Base-by-base conservation (phyloP, 2,113 vertebrate genomes). In the Arenaria interpres region DNA sequence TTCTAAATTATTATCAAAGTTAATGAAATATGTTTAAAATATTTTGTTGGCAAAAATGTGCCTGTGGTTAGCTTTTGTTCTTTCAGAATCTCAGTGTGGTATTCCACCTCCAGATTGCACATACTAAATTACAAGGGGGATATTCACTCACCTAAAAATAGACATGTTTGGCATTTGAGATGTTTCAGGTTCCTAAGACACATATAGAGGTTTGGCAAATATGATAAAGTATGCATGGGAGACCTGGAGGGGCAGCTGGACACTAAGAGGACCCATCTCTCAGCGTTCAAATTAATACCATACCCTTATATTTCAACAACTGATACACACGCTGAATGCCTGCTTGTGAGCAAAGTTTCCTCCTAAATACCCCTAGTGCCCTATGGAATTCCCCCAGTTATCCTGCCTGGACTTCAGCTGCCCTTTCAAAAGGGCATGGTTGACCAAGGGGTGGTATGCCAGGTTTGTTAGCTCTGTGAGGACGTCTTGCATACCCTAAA, bases 41-140 rank as follows among this genome's bases (percentile, higher is more conserved):
- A 32, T 56, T 56, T 56, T 63, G 11, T 76, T 72, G 33, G 68
- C 35, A 46, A 85, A 90, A 54, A 64, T 39, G 3, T 63, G 14
- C 30, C 14, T 30, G 5, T 73, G 33, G 4, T 43, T 68, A 60
- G 4, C 25, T 81, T 93, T 81, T 68, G 16, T 81, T 85, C 39
- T 78, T 91, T 51, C 28, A 72, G 28, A 25, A n/a, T 69, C 32
- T 88, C 33, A 43, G 48, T 3, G 4, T 82, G 8, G 16, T 71
- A 59, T 72, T 63, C 90, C 13, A 37, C 20, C 28, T 83, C 13
- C 35, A 59, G 35, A 54, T 3, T 75, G 37, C 37, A 64, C 6
- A 6, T 12, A 10, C 7, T 1, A 3, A 90, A 43, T 83, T 76
- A 18, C 13, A 48, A 35, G 14, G 13, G 2, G 2, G 6, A 2